Evolutionary conservation across 2,113 vertebrate species (phyloP).

Genomic region (Pelecanus crispus): DNA sequence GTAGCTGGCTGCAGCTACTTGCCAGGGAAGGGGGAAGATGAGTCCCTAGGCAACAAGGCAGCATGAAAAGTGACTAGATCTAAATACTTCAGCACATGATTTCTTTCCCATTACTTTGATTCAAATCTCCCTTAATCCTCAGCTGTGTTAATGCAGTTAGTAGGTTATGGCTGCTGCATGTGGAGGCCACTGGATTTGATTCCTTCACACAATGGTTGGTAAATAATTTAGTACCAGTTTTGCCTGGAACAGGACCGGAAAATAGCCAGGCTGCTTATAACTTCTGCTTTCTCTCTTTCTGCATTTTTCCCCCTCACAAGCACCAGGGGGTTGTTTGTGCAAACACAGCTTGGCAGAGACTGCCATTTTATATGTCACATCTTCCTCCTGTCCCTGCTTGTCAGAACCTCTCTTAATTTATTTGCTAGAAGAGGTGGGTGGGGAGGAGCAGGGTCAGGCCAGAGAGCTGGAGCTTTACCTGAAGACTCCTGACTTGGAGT

Average conservation of each 20-base stretch:
- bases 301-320: neutral
- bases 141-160: constrained; percentile 38
- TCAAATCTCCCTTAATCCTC: constrained; percentile 55
- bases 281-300: neutral
- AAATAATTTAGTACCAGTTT: constrained; percentile 55
- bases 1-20: neutral
- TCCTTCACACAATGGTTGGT: constrained; percentile 17
- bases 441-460: neutral
- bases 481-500: neutral
- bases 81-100: constrained; percentile 35
- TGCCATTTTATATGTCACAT: neutral
- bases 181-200: constrained; percentile 24
- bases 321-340: neutral
- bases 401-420: neutral
- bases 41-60: neutral
- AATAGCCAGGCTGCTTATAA: neutral
- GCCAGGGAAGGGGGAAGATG: constrained; percentile 1
- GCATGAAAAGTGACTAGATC: constrained; percentile 28
- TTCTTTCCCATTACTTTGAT: constrained; percentile 55
- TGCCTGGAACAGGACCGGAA: neutral
- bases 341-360: neutral
- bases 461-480: neutral
- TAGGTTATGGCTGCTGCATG: constrained; percentile 1
- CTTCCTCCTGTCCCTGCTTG: neutral
- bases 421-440: neutral